These are phyloP conservation scores for Brachyhypopomus gauderio DNA, from an alignment of 2,113 vertebrate species.

Conservation along the genomic window DNA sequence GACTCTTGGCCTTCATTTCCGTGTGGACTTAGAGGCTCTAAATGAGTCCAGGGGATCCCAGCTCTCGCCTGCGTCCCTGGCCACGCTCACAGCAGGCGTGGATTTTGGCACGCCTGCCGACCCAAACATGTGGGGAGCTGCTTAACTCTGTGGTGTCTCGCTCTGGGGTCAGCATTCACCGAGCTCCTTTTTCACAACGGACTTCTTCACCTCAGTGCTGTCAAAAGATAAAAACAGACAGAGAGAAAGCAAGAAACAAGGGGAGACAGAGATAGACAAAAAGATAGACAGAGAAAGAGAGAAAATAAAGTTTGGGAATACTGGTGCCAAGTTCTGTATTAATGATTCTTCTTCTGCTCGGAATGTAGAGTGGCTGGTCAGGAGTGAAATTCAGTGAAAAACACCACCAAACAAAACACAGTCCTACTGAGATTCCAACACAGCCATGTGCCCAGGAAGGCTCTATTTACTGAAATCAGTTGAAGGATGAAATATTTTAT, in stretches of 20 bases:
- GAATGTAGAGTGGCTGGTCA: neutral
- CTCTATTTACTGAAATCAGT: neutral
- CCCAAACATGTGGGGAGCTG: conserved; percentile 50
- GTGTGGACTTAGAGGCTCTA: conserved; percentile 42
- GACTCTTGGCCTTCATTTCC: conserved; percentile 50
- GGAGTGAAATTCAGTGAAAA: neutral
- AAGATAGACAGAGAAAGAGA: neutral
- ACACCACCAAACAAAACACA: neutral
- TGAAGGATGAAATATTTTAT: conserved; percentile 38
- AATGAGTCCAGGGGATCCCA: conserved; percentile 53
- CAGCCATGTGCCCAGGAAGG: neutral
- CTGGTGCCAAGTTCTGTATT: conserved; percentile 15
- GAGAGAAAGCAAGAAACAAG: neutral
- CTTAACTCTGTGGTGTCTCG: conserved; percentile 46
- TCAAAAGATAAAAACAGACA: conserved; percentile 27
- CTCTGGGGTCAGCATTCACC: conserved; percentile 45
- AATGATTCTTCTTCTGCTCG: neutral
- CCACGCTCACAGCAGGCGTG: conserved; percentile 35
- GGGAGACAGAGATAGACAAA: neutral
- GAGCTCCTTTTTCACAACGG: conserved; percentile 33
- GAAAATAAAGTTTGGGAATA: neutral
- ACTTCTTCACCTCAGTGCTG: conserved; percentile 27
- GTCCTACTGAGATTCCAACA: neutral
- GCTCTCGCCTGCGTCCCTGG: conserved; percentile 37
- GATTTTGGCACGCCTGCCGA: conserved; percentile 38